These are phyloP conservation scores for Vanessa cardui DNA, from an alignment of 2,888 invertebrate genomes.

Conservation along the genomic window DNA sequence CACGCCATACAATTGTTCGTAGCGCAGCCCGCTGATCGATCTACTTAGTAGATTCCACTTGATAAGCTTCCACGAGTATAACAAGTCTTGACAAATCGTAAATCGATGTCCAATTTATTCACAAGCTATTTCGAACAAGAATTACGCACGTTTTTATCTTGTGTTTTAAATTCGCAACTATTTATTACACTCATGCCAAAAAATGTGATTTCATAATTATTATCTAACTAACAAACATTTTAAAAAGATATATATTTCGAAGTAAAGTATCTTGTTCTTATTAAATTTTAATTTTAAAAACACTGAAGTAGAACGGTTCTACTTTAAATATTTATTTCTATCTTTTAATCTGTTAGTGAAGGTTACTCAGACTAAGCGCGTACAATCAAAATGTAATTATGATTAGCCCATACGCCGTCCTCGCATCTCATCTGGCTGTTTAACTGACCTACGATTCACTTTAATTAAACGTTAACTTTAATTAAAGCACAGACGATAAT, in stretches of 20 bases:
- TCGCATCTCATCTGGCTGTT: conserved; percentile 57
- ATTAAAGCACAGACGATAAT: conserved; percentile 66
- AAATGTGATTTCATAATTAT: no score
- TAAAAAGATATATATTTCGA: no score
- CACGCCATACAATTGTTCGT: conserved; percentile 40
- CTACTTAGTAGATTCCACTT: conserved; percentile 26
- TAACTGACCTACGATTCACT: conserved; percentile 66
- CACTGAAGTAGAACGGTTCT: not conserved
- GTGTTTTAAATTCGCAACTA: not conserved
- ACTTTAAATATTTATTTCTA: not conserved
- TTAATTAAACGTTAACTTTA: conserved; percentile 78
- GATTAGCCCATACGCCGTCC: conserved; percentile 40
- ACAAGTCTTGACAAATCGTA: conserved; percentile 12
- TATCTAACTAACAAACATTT: no score
- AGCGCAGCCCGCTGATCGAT: conserved; percentile 34
- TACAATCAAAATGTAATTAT: conserved; percentile 46
- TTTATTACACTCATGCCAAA: no score
- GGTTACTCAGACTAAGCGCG: conserved; percentile 20
- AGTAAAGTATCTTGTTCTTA: no score
- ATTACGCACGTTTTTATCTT: not conserved
- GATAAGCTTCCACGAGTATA: conserved; percentile 32
- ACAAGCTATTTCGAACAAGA: not conserved
- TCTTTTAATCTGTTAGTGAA: conserved; percentile 8
- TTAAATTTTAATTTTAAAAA: not conserved
- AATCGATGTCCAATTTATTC: not conserved